Base-by-base conservation (phyloP, 1,140 invertebrate species). In the Antheraea mylitta region DNA sequence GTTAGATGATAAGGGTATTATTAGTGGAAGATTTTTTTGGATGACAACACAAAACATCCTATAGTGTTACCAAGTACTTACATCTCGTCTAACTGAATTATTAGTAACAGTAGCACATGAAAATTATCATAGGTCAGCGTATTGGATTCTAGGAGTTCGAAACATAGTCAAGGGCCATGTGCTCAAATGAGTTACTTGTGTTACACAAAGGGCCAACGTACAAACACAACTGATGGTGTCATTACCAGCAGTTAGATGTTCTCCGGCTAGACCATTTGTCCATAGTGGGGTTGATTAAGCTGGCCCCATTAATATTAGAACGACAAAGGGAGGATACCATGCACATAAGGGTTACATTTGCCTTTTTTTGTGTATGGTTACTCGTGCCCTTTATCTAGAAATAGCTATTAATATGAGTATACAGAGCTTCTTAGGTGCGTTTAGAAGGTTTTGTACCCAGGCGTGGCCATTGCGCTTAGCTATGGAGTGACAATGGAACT, bases 231-330 rank as follows among this genome's bases (percentile, higher is more conserved):
- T 69, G 42, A 70, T 63, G 64, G 60, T 64, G 13, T 42, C 45
- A 42, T 58, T 65, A 38, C 63, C 62, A 45, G 45, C 63, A 0
- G 53, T 59, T 9, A 70, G 64, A 60, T 42, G 38, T 70, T 61
- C 59, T 59, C 73, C 77, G 45, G n/a, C 76, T 13, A 63, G 68
- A n/a, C 62, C 82, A 11, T 91, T 92, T 70, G 16, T 53, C n/a
- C 58, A 78, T 22, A 66, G 63, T 42, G 90, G 89, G 18, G 68
- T 89, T 0, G 88, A 91, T 70, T 90, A 82, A 64, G 77, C 82
- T 7, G 89, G 90, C 2, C 86, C 87, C 9, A 73, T 91, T 3
- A 48, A 70, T 3, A 45, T 71, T 37, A 11, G 63, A 2, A 63
- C 68, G 22, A 66, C 66, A 11, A 72, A 65, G 18, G 69, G 71